These are phyloP conservation scores for Takifugu ocellatus DNA, from an alignment of 2,797 vertebrate species.

Conservation along the genomic window DNA sequence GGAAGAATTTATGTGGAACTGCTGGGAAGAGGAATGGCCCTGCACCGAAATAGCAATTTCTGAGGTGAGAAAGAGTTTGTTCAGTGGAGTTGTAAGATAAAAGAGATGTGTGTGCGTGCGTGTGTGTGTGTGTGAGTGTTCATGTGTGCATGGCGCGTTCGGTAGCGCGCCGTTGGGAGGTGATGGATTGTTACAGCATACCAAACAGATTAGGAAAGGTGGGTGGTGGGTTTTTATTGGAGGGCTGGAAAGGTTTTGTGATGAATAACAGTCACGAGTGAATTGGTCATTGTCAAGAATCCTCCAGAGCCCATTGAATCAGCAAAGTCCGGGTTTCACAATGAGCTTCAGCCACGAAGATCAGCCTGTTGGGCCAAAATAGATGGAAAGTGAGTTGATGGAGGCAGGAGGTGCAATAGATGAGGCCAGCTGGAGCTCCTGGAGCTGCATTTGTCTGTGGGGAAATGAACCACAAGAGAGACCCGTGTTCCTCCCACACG, in stretches of 20 bases:
- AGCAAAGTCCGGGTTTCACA: constrained; percentile 63
- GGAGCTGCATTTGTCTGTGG: constrained; percentile 58
- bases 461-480: constrained; percentile 63
- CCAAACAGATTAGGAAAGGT: constrained; percentile 67
- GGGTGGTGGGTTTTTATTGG: constrained; percentile 70
- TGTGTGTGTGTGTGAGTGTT: constrained; percentile 10
- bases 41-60: constrained; percentile 64
- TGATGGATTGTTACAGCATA: constrained; percentile 73
- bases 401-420: constrained; percentile 63
- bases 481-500: constrained; percentile 61
- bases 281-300: constrained; percentile 74
- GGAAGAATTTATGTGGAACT: constrained; percentile 57
- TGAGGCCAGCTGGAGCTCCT: constrained; percentile 48
- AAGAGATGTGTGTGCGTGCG: constrained; percentile 31
- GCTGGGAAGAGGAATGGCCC: constrained; percentile 63
- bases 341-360: constrained; percentile 64
- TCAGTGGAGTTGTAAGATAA: constrained; percentile 53
- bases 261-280: constrained; percentile 75
- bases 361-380: constrained; percentile 64
- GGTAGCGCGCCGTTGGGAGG: constrained; percentile 52
- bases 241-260: constrained; percentile 70
- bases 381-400: constrained; percentile 73
- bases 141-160: constrained; percentile 21
- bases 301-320: constrained; percentile 70
- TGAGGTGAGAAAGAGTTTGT: constrained; percentile 62